These are phyloP conservation scores for Turritopsis rubra DNA, from an alignment of 30 jellyfish, hydroid and myxozoan species.

Conservation along the genomic window DNA sequence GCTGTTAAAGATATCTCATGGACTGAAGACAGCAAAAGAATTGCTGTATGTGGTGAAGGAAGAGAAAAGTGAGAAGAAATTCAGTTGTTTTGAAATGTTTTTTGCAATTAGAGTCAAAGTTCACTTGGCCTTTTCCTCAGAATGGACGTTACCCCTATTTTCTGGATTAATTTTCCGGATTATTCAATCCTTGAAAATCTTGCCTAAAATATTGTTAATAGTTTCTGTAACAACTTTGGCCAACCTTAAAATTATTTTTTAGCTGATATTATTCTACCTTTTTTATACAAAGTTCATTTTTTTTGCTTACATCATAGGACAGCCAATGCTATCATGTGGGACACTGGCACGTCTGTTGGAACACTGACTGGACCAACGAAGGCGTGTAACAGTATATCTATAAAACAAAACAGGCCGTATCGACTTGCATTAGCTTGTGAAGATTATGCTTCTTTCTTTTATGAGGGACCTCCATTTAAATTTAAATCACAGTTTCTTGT, in stretches of 20 bases:
- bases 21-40: conserved; percentile 98
- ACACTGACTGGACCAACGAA: conserved; percentile 44
- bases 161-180: too few species aligned
- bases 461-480: conserved; percentile 95
- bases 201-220: too few species aligned
- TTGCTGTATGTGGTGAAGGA: conserved; percentile 92
- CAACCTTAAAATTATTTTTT: too few species aligned
- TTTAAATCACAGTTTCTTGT: conserved; percentile 40
- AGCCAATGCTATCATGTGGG: conserved; percentile 90
- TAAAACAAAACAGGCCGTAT: conserved; percentile 86
- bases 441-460: conserved; percentile 60
- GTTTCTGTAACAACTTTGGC: too few species aligned
- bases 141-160: too few species aligned
- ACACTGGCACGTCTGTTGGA: conserved; percentile 98
- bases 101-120: neutral
- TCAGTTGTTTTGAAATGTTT: neutral
- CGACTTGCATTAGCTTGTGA: conserved; percentile 70
- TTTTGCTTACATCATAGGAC: too few species aligned
- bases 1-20: conserved; percentile 83
- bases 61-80: conserved; percentile 66
- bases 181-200: too few species aligned
- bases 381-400: conserved; percentile 48
- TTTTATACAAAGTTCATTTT: too few species aligned
- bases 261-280: too few species aligned
- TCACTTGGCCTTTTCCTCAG: too few species aligned